Conservation (phyloP, 2,797 vertebrate species). For the Monodelphis domestica region DNA sequence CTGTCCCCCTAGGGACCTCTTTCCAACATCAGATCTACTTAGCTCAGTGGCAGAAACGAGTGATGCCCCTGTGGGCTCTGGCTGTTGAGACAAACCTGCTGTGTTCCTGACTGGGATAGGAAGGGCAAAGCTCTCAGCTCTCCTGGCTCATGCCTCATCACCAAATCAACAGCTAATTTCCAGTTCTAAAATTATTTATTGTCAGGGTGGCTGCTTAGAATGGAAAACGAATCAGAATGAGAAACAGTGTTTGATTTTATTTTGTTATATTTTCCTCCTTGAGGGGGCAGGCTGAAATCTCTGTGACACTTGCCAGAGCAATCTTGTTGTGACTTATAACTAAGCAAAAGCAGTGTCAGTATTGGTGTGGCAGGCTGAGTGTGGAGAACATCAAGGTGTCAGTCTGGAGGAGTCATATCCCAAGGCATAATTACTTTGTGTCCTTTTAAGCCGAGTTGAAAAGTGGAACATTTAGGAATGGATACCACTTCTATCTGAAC, state of each 20-base stretch:
- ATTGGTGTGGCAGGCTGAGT: slow-evolving; percentile 41
- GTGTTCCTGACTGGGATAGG: not conserved
- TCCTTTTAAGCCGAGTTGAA: slow-evolving; percentile 53
- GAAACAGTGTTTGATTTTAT: slow-evolving; percentile 70
- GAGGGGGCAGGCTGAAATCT: slow-evolving; percentile 8
- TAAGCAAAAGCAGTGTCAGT: slow-evolving; percentile 16
- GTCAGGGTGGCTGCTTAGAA: slow-evolving; percentile 57
- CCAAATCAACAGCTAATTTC: slow-evolving; percentile 43
- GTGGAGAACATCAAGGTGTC: slow-evolving; percentile 16
- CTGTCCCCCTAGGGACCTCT: not conserved
- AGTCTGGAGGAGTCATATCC: slow-evolving; percentile 51
- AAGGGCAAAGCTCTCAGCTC: not conserved
- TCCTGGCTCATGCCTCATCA: slow-evolving; percentile 40
- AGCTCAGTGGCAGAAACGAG: not conserved
- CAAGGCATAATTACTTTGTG: slow-evolving; percentile 62
- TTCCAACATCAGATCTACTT: not conserved
- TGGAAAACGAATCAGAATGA: slow-evolving; percentile 68
- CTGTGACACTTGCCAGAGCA: not conserved
- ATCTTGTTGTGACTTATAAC: slow-evolving; percentile 66
- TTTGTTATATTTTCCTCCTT: slow-evolving; percentile 54
- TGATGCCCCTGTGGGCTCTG: fast-evolving
- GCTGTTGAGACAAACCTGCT: not conserved
- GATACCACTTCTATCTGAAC: slow-evolving; percentile 21
- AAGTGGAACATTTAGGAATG: slow-evolving; percentile 32
- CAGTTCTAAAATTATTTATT: slow-evolving; percentile 66